These are phyloP conservation scores for Herpetotheres cachinnans DNA, from an alignment of 2,113 vertebrate species.

Conservation along the genomic window DNA sequence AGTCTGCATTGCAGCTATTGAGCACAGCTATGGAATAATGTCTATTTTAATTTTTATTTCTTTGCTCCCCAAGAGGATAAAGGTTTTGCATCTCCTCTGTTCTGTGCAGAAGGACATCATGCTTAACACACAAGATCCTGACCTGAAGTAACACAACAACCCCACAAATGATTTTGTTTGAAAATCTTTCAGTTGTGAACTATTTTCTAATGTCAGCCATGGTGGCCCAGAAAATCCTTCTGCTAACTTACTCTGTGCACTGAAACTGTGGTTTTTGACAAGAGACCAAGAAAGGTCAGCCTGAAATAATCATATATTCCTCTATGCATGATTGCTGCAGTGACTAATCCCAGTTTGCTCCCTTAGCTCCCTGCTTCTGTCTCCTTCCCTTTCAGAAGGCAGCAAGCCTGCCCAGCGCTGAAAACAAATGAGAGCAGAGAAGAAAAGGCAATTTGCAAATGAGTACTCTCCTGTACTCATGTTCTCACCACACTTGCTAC, in stretches of 20 bases:
- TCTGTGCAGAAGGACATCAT: accelerated
- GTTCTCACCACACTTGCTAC: background rate
- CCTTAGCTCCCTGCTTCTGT: background rate
- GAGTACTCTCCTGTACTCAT: background rate
- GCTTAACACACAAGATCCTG: background rate
- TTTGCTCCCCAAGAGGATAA: background rate
- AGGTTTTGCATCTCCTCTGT: background rate
- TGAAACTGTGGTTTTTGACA: background rate
- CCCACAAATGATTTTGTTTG: background rate
- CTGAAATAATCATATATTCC: background rate
- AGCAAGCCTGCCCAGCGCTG: background rate
- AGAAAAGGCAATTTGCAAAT: constrained; percentile 22
- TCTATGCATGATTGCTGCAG: background rate
- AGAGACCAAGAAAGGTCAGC: background rate
- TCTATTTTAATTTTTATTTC: background rate
- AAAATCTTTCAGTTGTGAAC: background rate
- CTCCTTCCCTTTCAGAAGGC: background rate
- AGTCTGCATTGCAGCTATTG: background rate
- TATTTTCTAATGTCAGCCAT: background rate
- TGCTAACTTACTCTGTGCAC: background rate
- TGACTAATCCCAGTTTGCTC: constrained; percentile 1
- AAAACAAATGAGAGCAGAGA: background rate
- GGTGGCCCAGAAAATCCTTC: background rate
- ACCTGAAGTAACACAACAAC: background rate
- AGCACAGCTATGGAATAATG: background rate